These are phyloP conservation scores for Euspilapteryx auroguttella DNA, from an alignment of 2,888 invertebrate genomes.

Conservation along the genomic window DNA sequence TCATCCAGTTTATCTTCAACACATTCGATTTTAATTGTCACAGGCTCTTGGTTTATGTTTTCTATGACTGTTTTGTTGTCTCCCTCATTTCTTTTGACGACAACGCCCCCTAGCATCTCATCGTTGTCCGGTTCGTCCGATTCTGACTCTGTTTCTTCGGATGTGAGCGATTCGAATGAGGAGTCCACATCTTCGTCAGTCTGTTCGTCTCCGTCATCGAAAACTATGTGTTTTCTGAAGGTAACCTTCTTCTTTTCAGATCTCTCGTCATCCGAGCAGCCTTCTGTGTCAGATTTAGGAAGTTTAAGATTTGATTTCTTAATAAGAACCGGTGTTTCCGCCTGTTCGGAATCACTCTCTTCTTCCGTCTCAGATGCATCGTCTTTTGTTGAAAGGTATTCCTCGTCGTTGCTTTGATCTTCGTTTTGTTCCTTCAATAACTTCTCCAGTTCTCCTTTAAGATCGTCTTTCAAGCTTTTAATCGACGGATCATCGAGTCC, in stretches of 20 bases:
- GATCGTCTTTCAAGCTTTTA: constrained; percentile 27
- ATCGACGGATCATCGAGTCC: constrained; percentile 12
- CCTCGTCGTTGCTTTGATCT: constrained; percentile 8
- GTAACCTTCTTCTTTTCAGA: constrained; percentile 50
- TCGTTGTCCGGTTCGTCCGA: constrained; percentile 31
- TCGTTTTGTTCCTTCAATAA: constrained; percentile 19
- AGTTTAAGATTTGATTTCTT: constrained; percentile 46
- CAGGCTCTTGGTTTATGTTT: constrained; percentile 17
- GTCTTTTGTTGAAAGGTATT: too few species aligned
- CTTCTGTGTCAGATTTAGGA: constrained; percentile 40
- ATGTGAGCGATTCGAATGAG: constrained; percentile 42
- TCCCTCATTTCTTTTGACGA: constrained; percentile 17
- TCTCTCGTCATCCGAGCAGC: constrained; percentile 43
- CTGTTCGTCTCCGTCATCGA: constrained; percentile 52
- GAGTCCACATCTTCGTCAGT: constrained; percentile 43
- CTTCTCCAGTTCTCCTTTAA: constrained; percentile 32
- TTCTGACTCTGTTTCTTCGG: constrained; percentile 21
- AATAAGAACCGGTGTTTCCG: constrained; percentile 21
- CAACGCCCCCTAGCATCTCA: constrained; percentile 22
- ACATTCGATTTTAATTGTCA: constrained; percentile 26
- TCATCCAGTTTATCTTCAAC: constrained; percentile 14
- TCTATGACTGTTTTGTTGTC: constrained; percentile 33
- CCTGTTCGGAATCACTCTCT: constrained; percentile 6
- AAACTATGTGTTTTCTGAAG: constrained; percentile 49
- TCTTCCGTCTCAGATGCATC: too few species aligned